These are phyloP conservation scores for Tethea ocularis DNA, from an alignment of 2,888 invertebrate species.

Conservation along the genomic window DNA sequence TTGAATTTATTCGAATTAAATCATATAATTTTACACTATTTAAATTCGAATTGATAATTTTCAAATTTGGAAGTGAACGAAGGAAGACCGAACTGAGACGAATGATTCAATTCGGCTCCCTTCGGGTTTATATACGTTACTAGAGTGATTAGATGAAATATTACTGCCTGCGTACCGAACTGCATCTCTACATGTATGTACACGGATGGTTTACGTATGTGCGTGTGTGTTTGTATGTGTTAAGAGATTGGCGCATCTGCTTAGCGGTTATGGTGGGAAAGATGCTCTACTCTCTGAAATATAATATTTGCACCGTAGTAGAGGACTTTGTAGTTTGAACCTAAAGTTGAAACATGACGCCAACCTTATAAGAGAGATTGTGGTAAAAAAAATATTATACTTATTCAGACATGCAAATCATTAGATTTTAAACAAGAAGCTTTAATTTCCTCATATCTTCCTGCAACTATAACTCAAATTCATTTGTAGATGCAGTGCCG, in stretches of 20 bases:
- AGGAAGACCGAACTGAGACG: constrained; percentile 27
- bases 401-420: too few species aligned
- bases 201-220: neutral
- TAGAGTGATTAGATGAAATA: constrained; percentile 28
- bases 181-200: neutral
- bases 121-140: constrained; percentile 34
- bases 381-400: too few species aligned
- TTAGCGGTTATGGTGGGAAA: constrained; percentile 22
- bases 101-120: constrained; percentile 34
- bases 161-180: neutral
- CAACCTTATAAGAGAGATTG: too few species aligned
- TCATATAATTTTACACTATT: neutral
- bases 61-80: constrained; percentile 26
- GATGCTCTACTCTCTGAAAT: constrained; percentile 39
- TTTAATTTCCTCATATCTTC: too few species aligned
- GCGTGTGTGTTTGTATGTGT: constrained; percentile 21
- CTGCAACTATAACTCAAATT: too few species aligned
- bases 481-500: too few species aligned
- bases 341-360: too few species aligned
- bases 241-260: constrained; percentile 39
- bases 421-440: too few species aligned
- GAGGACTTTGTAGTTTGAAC: too few species aligned
- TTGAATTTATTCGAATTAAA: neutral
- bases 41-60: constrained; percentile 7
- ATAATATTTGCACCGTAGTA: too few species aligned